A percentile compares a stretch with the other conserved stretches of the same genome.
Evolutionary conservation across 1,140 invertebrate species (phyloP).

Genomic region (Drosophila lacertosa): DNA sequence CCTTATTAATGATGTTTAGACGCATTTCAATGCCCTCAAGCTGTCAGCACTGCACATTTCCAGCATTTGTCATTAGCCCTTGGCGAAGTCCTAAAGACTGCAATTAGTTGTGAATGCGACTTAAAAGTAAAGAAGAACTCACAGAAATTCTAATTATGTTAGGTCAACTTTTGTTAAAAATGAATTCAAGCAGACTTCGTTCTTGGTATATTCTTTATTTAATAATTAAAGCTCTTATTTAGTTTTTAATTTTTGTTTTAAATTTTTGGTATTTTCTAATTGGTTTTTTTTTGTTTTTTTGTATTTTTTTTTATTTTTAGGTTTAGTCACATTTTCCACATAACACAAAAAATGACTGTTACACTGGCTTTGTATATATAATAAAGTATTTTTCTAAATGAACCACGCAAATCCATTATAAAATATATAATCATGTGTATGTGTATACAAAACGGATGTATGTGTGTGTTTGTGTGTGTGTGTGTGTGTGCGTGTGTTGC

Average conservation of each 20-base stretch:
- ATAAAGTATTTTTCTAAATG: conserved; percentile 52
- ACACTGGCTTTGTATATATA: conserved; percentile 45
- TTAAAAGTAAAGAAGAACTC: no score
- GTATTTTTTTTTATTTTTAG: conserved; percentile 43
- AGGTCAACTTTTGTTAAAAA: no score
- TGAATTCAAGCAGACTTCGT: conserved; percentile 20
- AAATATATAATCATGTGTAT: conserved; percentile 47
- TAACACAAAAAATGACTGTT: conserved; percentile 70
- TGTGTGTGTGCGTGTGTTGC: neutral
- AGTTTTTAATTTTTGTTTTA: conserved; percentile 59
- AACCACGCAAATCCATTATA: conserved; percentile 47
- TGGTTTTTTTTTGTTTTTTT: conserved; percentile 44
- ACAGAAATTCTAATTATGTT: no score
- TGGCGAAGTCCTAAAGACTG: neutral
- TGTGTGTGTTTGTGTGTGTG: conserved; percentile 9
- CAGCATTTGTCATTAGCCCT: conserved; percentile 35
- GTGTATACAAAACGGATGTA: neutral
- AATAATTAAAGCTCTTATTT: conserved; percentile 83
- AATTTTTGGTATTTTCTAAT: conserved; percentile 20
- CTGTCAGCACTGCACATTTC: conserved; percentile 50
- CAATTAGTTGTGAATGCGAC: neutral
- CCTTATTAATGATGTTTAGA: conserved; percentile 70
- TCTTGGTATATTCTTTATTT: conserved; percentile 78
- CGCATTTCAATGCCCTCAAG: conserved; percentile 51
- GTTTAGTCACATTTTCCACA: conserved; percentile 37